Base-by-base conservation (phyloP, 2,113 vertebrate species). In the Nicator chloris region DNA sequence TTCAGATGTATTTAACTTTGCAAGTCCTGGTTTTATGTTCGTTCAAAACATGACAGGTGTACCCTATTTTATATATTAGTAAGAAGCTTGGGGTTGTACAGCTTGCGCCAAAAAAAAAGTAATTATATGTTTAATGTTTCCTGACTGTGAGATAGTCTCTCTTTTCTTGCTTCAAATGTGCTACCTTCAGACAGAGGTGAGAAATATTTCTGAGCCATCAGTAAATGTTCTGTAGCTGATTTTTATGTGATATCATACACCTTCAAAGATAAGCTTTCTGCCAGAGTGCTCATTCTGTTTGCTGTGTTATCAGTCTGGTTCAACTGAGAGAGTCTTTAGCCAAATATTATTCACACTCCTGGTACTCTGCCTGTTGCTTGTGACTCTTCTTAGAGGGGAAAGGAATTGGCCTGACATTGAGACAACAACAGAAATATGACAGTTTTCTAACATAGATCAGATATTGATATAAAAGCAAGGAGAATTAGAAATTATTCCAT, bases 71-170 rank as follows among this genome's bases (percentile, higher is more conserved):
- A 91, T 86, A 87, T 66, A 56, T 86, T 72, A 70, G 24, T 27
- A 73, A 95, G 92, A 96, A 93, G 39, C 82, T 96, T 5, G 4
- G 76, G 80, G 53, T 73, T 95, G 53, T 82, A 65, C 53, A 85
- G 27, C 45, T 93, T 77, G 61, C 94, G 82, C 94, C 88, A 97
- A 97, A 92, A 92, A 86, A 87, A 50, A 91, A 68, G 75, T 89
- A 97, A 97, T 96, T 96, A 92, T 82, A 75, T 93, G 97, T 97
- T 96, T 95, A 97, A 96, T 84, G 82, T 97, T 98, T 98, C 95
- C 95, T 96, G 83, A 37, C 90, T 97, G 69, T 97, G 90, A 97
- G 96, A 37, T 77, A 89, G 65, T 90, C 63, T 39, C 20, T 90
- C 65, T 95, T 97, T 95, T 93, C 96, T 97, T 94, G 75, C 81